These are phyloP conservation scores for Platyscapa corneri DNA, from an alignment of 1,140 invertebrate species.

Conservation along the genomic window DNA sequence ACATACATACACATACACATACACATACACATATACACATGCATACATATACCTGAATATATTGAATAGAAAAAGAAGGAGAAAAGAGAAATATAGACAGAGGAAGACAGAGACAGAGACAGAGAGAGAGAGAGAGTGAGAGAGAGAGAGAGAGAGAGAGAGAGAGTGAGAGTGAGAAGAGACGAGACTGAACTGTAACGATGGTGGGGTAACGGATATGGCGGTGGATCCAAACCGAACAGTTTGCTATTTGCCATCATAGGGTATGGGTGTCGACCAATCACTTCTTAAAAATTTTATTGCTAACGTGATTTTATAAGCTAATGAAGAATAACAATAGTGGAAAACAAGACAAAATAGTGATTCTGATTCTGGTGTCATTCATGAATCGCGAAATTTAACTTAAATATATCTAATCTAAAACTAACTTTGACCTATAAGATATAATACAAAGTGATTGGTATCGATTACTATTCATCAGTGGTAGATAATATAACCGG, in stretches of 20 bases:
- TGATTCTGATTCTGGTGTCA: background rate
- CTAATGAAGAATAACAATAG: background rate
- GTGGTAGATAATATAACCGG: background rate
- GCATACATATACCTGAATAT: no score
- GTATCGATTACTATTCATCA: background rate
- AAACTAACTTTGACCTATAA: background rate
- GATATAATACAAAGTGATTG: background rate
- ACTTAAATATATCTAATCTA: background rate
- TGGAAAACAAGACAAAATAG: background rate
- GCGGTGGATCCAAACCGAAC: slow-evolving; percentile 68
- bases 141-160: no score
- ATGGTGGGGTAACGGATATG: slow-evolving; percentile 53
- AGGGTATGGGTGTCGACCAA: slow-evolving; percentile 64
- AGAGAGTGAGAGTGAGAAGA: slow-evolving; percentile 45
- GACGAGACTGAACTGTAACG: slow-evolving; percentile 41
- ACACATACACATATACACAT: no score
- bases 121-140: slow-evolving; percentile 34
- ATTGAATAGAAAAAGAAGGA: no score
- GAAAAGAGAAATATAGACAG: no score
- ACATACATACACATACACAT: no score
- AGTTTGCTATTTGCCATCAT: slow-evolving; percentile 73
- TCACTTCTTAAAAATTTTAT: background rate
- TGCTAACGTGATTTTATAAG: background rate
- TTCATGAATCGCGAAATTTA: background rate
- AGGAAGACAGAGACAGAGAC: slow-evolving; percentile 49